Conservation (phyloP, 1,140 invertebrate genomes). For the Drosophila novamexicana region DNA sequence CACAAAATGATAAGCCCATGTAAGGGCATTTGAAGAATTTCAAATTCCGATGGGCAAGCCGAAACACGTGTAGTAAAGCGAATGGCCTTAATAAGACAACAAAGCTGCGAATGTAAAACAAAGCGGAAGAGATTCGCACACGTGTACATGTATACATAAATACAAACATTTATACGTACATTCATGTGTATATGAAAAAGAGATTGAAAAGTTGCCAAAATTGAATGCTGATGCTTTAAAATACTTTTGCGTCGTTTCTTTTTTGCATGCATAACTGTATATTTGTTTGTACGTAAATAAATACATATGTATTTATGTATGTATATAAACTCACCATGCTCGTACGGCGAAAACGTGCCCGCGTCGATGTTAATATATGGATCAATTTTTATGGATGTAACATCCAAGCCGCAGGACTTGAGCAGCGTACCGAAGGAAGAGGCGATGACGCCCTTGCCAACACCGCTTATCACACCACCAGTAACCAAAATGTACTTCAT, state of each 20-base stretch:
- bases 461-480: conserved; percentile 98
- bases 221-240: conserved; percentile 12
- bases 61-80: too few relatives aligned
- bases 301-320: conserved; percentile 5
- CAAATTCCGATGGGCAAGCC: too few relatives aligned
- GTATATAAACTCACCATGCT: conserved; percentile 92
- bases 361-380: conserved; percentile 99
- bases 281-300: neutral
- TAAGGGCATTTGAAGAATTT: too few relatives aligned
- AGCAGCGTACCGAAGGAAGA: conserved; percentile 97
- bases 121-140: too few relatives aligned
- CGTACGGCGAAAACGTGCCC: conserved; percentile 99
- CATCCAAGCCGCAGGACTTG: conserved; percentile 95
- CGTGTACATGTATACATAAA: neutral
- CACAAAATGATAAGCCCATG: too few relatives aligned
- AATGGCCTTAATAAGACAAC: neutral
- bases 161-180: conserved; percentile 7
- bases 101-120: neutral
- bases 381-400: conserved; percentile 99
- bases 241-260: conserved; percentile 40
- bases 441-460: conserved; percentile 98
- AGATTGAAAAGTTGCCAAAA: conserved; percentile 63
- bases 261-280: neutral
- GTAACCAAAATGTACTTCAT: conserved; percentile 97
- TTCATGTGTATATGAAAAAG: neutral